phyloP scores from a whole-genome alignment of 2,888 invertebrate species.

The Anagyrus pseudococci region DNA sequence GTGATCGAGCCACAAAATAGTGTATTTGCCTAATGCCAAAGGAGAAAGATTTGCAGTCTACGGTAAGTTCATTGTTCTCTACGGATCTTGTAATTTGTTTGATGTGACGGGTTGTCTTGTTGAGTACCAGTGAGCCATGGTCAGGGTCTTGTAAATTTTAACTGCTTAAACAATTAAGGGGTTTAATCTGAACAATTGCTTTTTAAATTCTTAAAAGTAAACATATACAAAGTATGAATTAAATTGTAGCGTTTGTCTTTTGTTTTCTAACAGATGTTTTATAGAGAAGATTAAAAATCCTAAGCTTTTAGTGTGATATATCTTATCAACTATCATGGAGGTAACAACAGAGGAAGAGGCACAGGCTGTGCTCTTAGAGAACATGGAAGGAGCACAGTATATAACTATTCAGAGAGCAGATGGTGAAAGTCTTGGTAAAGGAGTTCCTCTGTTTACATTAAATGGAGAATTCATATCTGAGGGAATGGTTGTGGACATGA shows the following conservation, averaged over 20 bases:
- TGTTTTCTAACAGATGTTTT: constrained; percentile 27
- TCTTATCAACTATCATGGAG: constrained; percentile 46
- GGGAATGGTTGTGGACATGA: constrained; percentile 61
- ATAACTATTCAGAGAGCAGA: constrained; percentile 60
- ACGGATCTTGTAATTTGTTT: no score
- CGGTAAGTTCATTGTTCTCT: no score
- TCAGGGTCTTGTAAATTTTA: no score
- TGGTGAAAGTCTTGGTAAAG: constrained; percentile 55
- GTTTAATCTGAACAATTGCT: neutral
- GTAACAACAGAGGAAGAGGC: constrained; percentile 57
- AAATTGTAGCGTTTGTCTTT: neutral
- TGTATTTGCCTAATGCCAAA: no score
- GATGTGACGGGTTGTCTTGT: no score
- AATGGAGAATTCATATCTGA: constrained; percentile 58
- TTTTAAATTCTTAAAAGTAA: neutral
- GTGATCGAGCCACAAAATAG: no score
- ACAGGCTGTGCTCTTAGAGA: constrained; percentile 56
- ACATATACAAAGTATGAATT: constrained; percentile 3
- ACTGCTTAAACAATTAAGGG: neutral
- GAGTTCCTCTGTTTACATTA: constrained; percentile 55
- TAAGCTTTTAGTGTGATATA: neutral
- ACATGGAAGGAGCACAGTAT: constrained; percentile 60
- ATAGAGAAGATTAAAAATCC: neutral
- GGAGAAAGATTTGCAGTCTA: no score
- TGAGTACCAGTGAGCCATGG: no score